These are phyloP conservation scores for Psix sp. DNA, from an alignment of 1,140 invertebrate genomes.

Conservation along the genomic window DNA sequence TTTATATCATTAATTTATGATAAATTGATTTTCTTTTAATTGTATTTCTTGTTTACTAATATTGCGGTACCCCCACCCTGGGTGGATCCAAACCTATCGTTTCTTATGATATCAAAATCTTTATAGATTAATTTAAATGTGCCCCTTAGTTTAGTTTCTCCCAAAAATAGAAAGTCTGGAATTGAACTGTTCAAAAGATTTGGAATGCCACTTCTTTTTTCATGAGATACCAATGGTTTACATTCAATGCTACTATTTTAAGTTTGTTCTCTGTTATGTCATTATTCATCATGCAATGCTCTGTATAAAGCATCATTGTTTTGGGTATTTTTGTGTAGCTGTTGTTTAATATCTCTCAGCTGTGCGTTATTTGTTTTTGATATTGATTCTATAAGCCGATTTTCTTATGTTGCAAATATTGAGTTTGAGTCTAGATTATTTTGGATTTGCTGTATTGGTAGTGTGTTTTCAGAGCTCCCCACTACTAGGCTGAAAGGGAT, in stretches of 20 bases:
- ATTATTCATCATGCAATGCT: no score
- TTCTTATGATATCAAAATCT: constrained; percentile 5
- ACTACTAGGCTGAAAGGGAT: no score
- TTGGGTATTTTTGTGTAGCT: no score
- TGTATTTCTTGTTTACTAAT: neutral
- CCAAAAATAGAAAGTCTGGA: neutral
- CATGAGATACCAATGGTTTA: constrained; percentile 32
- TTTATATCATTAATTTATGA: constrained; percentile 19
- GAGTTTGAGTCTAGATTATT: no score
- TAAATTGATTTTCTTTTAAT: no score
- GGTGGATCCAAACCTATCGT: neutral
- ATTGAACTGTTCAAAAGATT: neutral
- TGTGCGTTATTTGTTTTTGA: no score
- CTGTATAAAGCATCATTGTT: no score
- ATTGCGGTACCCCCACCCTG: constrained; percentile 5
- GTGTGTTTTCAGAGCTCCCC: no score
- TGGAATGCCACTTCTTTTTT: constrained; percentile 22
- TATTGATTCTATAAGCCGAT: no score
- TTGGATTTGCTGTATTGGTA: no score
- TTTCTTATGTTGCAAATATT: no score
- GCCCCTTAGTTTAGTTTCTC: constrained; percentile 4
- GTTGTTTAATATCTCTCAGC: no score
- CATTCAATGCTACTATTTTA: constrained; percentile 45
- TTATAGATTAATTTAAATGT: neutral
- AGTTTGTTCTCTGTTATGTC: neutral